phyloP scores from a whole-genome alignment of 1,140 invertebrate genomes.

The Tribolium castaneum region DNA sequence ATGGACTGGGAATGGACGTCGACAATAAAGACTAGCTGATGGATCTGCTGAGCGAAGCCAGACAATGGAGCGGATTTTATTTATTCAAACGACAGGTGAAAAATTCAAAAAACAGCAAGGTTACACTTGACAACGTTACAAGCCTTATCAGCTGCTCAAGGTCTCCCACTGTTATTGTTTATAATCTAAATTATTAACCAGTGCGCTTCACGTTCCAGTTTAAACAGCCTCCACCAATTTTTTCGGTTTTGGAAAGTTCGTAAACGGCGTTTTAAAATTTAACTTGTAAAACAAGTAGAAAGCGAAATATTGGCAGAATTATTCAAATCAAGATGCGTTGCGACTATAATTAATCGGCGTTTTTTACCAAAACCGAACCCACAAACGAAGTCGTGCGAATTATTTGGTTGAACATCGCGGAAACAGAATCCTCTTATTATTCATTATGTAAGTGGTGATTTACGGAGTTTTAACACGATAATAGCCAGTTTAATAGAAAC shows the following conservation, averaged over 20 bases:
- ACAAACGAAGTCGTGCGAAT: constrained; percentile 4
- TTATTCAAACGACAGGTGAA: too few relatives aligned
- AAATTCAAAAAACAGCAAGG: too few relatives aligned
- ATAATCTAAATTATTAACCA: neutral
- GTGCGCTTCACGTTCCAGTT: neutral
- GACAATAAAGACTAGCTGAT: neutral
- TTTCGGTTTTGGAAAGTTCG: neutral
- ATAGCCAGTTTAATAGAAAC: constrained; percentile 9
- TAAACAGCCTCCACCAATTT: neutral
- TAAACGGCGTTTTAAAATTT: neutral
- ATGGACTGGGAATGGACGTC: neutral
- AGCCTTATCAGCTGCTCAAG: too few relatives aligned
- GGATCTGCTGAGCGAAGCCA: neutral
- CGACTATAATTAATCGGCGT: neutral
- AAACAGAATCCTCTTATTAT: neutral
- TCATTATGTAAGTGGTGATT: constrained; percentile 19
- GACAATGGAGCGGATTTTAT: neutral
- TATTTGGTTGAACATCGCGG: neutral
- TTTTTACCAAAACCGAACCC: neutral
- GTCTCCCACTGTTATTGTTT: too few relatives aligned
- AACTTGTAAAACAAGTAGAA: constrained; percentile 4
- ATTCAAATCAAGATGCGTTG: constrained; percentile 6
- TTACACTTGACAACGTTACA: too few relatives aligned
- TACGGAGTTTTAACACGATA: constrained; percentile 17
- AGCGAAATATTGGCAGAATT: constrained; percentile 16